Conservation (phyloP, 2,888 invertebrate genomes). For the Antitype chi region DNA sequence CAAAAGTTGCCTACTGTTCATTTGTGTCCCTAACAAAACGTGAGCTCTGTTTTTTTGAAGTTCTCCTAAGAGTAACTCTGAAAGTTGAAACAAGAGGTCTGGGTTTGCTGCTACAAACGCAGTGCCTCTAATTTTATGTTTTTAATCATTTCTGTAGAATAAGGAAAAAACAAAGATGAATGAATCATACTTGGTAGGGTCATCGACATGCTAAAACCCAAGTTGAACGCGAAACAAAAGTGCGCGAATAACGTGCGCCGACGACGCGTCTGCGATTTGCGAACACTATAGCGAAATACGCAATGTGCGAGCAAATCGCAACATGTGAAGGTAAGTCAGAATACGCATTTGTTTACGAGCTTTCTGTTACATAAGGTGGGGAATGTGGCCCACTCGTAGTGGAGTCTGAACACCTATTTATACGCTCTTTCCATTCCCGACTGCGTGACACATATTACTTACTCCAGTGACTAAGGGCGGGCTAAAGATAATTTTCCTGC, state of each 20-base stretch:
- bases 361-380: conserved; percentile 81
- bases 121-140: conserved; percentile 2
- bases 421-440: conserved; percentile 85
- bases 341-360: conserved; percentile 84
- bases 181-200: conserved; percentile 55
- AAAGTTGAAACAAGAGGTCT: conserved; percentile 6
- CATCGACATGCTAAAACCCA: conserved; percentile 52
- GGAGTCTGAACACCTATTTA: conserved; percentile 82
- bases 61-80: background rate
- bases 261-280: conserved; percentile 60
- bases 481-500: conserved; percentile 80
- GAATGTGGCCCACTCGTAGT: conserved; percentile 80
- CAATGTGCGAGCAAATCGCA: conserved; percentile 71
- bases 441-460: conserved; percentile 84
- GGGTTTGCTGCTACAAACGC: background rate
- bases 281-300: conserved; percentile 66
- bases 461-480: conserved; percentile 82
- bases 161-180: conserved; percentile 52
- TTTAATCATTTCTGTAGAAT: conserved; percentile 21
- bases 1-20: conserved; percentile 22
- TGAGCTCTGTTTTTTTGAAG: conserved; percentile 19
- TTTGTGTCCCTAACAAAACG: conserved; percentile 14
- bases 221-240: conserved; percentile 32
- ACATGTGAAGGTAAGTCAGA: conserved; percentile 68
- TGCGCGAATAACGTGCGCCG: conserved; percentile 25